These are phyloP conservation scores for Andrena camellia DNA, from an alignment of 2,888 invertebrate genomes.

Conservation along the genomic window DNA sequence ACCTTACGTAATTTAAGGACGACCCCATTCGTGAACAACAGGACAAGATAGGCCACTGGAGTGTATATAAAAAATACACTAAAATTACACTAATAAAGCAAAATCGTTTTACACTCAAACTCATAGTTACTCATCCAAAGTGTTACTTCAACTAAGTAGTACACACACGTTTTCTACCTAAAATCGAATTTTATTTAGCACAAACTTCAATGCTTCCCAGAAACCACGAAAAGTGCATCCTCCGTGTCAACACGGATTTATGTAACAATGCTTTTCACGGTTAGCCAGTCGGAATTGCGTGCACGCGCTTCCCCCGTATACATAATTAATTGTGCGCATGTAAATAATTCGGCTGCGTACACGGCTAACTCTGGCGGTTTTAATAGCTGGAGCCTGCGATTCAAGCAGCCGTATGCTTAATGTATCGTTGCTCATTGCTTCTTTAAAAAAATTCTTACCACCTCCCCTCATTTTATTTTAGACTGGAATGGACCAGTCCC, in stretches of 20 bases:
- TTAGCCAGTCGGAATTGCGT: conserved; percentile 21
- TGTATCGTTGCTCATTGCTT: conserved; percentile 10
- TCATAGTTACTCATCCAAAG: too few relatives aligned
- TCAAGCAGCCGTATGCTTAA: neutral
- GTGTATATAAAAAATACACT: too few relatives aligned
- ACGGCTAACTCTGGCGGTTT: conserved; percentile 9
- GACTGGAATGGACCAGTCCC: neutral
- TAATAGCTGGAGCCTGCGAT: conserved; percentile 2
- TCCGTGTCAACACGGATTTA: conserved; percentile 15
- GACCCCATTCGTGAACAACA: too few relatives aligned
- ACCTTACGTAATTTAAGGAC: too few relatives aligned
- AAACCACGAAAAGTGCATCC: neutral
- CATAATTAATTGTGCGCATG: conserved; percentile 57
- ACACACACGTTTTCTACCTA: too few relatives aligned
- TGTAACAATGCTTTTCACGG: conserved; percentile 46
- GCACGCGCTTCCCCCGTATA: conserved; percentile 48
- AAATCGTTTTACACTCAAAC: too few relatives aligned
- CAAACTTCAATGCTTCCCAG: neutral
- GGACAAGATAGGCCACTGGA: too few relatives aligned
- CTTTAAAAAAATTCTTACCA: neutral
- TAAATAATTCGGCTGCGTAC: conserved; percentile 49
- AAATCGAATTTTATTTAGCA: neutral
- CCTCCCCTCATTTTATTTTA: neutral
- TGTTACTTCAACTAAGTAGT: too few relatives aligned
- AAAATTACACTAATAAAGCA: too few relatives aligned